Evolutionary conservation across 2,797 vertebrate species (phyloP), one percentile per base, ranked within the genome.

Genomic region (Poeciliopsis gracilis): DNA sequence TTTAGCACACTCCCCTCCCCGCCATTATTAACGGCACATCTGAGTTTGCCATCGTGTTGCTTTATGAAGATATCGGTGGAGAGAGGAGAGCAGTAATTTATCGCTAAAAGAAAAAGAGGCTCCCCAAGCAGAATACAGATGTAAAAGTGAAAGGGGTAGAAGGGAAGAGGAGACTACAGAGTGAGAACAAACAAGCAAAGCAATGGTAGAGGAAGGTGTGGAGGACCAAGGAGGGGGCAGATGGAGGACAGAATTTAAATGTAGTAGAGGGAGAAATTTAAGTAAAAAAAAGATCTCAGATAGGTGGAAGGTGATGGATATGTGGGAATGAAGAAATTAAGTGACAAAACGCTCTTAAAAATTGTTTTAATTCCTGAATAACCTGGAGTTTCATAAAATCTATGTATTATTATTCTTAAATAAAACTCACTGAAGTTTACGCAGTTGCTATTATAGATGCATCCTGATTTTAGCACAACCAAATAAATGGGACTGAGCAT

Each of bases 171-270:
- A 72, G 75, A 33, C 69, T 77, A 78, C 33, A 69, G 76, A 55
- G 49, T 45, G 7, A n/a, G 73, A 28, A n/a, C 13, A 41, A 4
- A 46, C 41, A 43, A 75, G 30, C 78, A 61, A 76, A 82, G 87
- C 74, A 53, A 71, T 49, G 61, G 30, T 57, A 2, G n/a, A 67
- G 41, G 18, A 72, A 72, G 53, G 57, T 16, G 72, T 15, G 38
- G 18, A 43, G 63, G 25, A 13, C 9, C 9, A 18, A 28, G 33
- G 13, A 20, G 43, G 47, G 49, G 8, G 80, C 82, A 78, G 71
- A 86, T 92, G 82, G 82, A 89, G 82, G 84, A 87, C 83, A 83
- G 86, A 86, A 79, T 81, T 78, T 88, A 73, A 86, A 84, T 80
- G 85, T 87, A 86, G 90, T 73, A 66, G 75, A 90, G 88, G 80